Base-by-base conservation (phyloP, 2,797 vertebrate genomes). In the Sebastes nivosus region DNA sequence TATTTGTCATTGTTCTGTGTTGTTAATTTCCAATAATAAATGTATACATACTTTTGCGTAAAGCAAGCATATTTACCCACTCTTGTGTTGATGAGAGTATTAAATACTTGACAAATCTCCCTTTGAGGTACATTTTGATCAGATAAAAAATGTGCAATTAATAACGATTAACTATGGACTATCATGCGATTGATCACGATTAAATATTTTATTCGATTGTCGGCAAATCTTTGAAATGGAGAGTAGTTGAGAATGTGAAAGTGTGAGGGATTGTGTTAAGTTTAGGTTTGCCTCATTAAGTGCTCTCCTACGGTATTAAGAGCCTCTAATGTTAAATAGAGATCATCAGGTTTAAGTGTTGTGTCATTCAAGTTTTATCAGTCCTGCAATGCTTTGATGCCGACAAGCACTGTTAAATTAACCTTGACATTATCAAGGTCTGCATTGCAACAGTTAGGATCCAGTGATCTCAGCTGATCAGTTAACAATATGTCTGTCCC, bases 381-480 rank as follows among this genome's bases (percentile, higher is more conserved):
- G 5, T 80, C 63, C 29, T 64, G 59, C 72, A 11, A 2, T 8
- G 65, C 55, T 60, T 65, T 64, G 18, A 1, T 71, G 18, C 60
- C 2, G 46, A 70, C 14, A 20, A 69, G 67, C 42, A 25, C 42
- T 24, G 50, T 81, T 72, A 79, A 79, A 64, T 30, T 57, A 25
- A 32, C 57, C n/a, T 38, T 72, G 82, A 82, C 87, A 72, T 78
- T 70, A 75, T 86, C 64, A 36, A 46, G 67, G 46, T 65, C 70
- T 14, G 65, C 11, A 24, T 34, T 75, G 74, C 60, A 57, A 65
- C 72, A 68, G 76, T 79, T 59, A 64, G 66, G 58, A 20, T 32
- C 81, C 68, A 0, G 24, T 38, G 84, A 50, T 75, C 81, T 88
- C 79, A 22, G 72, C 75, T 83, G 90, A 91, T 92, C 89, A 88